phyloP scores from a whole-genome alignment of 1,140 invertebrate genomes.

The Zaprionus camerounensis region DNA sequence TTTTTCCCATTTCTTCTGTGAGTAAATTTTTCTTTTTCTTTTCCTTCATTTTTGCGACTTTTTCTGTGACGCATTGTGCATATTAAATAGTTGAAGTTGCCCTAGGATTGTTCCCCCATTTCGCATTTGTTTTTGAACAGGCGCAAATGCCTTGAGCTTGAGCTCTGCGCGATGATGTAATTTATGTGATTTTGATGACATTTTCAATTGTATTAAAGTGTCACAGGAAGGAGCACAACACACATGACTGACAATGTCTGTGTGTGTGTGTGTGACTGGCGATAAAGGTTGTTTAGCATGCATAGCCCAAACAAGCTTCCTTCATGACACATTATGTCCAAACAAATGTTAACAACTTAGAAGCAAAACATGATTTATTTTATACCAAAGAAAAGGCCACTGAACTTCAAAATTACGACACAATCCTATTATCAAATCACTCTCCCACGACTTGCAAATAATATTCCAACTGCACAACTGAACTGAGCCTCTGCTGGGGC shows the following conservation, averaged over 20 bases:
- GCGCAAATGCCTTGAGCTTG: conserved; percentile 17
- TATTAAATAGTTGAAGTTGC: conserved; percentile 61
- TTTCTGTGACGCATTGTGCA: conserved; percentile 57
- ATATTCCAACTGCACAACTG: conserved; percentile 2
- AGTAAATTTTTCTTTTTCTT: conserved; percentile 5
- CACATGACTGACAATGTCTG: neutral
- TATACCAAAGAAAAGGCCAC: neutral
- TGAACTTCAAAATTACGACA: neutral
- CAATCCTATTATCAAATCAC: neutral
- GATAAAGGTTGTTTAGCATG: neutral
- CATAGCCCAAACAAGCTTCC: neutral
- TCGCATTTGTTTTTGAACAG: conserved; percentile 11
- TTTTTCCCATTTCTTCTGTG: conserved; percentile 12
- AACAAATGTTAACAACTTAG: neutral
- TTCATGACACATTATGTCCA: neutral
- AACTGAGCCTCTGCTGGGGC: conserved; percentile 1
- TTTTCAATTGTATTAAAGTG: conserved; percentile 51
- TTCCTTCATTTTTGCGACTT: conserved; percentile 13
- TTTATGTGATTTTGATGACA: conserved; percentile 73
- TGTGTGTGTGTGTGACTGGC: neutral
- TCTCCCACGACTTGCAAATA: neutral
- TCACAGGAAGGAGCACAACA: neutral
- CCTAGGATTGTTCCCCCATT: conserved; percentile 42
- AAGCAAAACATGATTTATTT: neutral
- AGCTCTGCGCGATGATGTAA: conserved; percentile 66